Percentiles rank a stretch among this genome's conserved stretches.
These are phyloP conservation scores for Andricus grossulariae DNA, from an alignment of 1,140 invertebrate genomes.

Conservation along the genomic window DNA sequence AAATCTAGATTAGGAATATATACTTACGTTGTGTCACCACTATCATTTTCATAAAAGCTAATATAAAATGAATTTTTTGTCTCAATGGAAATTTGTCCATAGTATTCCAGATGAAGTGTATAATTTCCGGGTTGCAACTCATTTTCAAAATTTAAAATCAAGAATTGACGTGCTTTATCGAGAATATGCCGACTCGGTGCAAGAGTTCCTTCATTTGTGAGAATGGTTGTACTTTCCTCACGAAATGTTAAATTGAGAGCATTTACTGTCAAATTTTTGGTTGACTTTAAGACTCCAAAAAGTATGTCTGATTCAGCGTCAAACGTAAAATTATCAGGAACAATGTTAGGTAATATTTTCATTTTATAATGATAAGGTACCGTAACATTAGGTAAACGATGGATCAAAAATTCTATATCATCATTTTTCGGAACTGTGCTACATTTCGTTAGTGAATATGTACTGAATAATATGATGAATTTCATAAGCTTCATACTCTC, in stretches of 20 bases:
- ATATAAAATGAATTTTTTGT: not conserved
- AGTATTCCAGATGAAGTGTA: not conserved
- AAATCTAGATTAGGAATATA: not conserved
- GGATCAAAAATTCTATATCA: no score
- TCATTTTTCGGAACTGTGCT: no score
- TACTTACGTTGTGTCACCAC: not conserved
- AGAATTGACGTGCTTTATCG: not conserved
- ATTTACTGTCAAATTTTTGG: not conserved
- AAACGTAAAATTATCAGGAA: not conserved
- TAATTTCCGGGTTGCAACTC: not conserved
- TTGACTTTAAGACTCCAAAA: not conserved
- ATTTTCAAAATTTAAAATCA: not conserved
- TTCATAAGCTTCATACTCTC: no score
- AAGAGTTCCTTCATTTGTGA: not conserved
- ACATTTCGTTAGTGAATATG: no score
- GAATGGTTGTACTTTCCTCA: not conserved
- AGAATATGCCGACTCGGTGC: not conserved
- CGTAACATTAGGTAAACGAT: not conserved
- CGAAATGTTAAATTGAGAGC: not conserved
- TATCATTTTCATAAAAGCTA: not conserved
- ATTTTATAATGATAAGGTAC: not conserved
- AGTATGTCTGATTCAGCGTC: not conserved
- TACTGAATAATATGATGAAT: no score
- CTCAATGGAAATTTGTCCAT: not conserved
- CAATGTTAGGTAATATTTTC: not conserved